Evolutionary conservation across 2,113 vertebrate genomes (phyloP).

Genomic region (Semnornis frantzii): DNA sequence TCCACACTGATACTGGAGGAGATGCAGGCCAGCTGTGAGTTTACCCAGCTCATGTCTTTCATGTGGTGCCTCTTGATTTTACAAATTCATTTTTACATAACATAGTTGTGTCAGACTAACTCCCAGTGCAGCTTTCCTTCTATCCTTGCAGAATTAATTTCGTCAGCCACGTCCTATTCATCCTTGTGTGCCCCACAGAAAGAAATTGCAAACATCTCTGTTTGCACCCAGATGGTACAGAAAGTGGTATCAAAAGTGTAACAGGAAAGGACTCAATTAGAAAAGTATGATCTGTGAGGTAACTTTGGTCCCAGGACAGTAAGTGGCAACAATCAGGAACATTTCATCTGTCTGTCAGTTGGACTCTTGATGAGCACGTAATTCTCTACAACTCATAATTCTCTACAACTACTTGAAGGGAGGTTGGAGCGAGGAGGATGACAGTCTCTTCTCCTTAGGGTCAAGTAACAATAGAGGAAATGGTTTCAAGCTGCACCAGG

Average conservation of each 20-base stretch:
- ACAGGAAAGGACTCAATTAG: not conserved
- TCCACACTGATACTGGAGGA: not conserved
- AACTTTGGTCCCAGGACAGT: not conserved
- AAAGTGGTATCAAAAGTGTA: not conserved
- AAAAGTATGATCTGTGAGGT: not conserved
- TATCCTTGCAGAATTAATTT: not conserved
- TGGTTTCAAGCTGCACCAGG: too few species aligned
- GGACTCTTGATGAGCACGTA: not conserved
- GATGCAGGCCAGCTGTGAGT: not conserved
- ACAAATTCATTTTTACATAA: not conserved
- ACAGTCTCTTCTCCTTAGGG: too few species aligned
- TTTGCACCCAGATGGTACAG: not conserved
- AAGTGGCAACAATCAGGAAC: not conserved
- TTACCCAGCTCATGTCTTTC: not conserved
- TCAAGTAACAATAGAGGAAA: too few species aligned
- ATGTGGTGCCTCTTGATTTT: not conserved
- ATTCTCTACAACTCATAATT: too few species aligned
- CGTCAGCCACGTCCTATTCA: not conserved
- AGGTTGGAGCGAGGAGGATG: too few species aligned
- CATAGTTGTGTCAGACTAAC: not conserved
- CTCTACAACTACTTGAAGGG: too few species aligned
- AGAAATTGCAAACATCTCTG: constrained; percentile 9
- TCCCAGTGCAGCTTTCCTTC: not conserved
- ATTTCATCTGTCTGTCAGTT: not conserved
- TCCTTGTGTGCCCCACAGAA: not conserved